Conservation (phyloP, 2,888 invertebrate genomes). For the Psylliodes chrysocephalus region DNA sequence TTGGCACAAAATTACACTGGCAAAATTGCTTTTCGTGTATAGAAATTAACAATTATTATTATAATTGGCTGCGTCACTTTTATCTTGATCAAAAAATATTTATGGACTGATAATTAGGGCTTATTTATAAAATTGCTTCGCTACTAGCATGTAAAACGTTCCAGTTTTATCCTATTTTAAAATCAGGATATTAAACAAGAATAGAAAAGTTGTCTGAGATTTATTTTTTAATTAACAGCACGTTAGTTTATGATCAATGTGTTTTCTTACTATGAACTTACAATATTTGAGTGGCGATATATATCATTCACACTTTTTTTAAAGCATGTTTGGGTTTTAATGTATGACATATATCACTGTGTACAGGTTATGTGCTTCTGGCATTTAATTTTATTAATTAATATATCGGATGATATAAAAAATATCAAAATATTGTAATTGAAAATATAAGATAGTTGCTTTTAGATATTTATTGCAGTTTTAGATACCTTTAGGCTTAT, state of each 20-base stretch:
- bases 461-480: no score
- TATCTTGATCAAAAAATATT: slow-evolving; percentile 18
- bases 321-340: no score
- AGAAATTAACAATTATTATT: slow-evolving; percentile 14
- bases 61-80: slow-evolving; percentile 32
- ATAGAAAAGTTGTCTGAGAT: not conserved
- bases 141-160: slow-evolving; percentile 15
- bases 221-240: slow-evolving; percentile 2
- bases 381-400: no score
- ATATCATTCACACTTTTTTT: no score
- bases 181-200: not conserved
- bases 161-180: slow-evolving; percentile 2
- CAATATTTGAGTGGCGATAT: no score
- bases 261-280: no score
- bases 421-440: no score
- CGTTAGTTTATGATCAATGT: not conserved
- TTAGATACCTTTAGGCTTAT: no score
- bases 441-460: no score
- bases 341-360: no score
- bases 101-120: slow-evolving; percentile 26
- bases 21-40: slow-evolving; percentile 5
- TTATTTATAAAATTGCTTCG: slow-evolving; percentile 17
- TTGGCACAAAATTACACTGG: slow-evolving; percentile 15
- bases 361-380: no score
- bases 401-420: no score